A percentile compares a stretch with the other conserved stretches of the same genome.
Evolutionary conservation across 2,797 vertebrate species (phyloP).

Genomic region (Melanotaenia maccullochi): DNA sequence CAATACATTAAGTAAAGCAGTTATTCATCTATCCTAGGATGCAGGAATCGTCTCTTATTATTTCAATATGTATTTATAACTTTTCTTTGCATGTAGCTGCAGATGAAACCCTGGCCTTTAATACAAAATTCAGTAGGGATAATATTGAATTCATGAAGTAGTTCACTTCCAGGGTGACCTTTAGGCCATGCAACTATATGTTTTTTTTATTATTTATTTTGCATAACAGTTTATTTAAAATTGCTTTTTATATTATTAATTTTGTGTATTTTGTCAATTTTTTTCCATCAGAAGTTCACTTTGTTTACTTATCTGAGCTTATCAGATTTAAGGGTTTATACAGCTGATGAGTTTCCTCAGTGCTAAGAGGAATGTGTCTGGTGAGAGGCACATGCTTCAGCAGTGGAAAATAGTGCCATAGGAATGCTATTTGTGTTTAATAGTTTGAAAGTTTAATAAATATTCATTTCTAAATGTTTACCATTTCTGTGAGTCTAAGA

Average conservation of each 20-base stretch:
- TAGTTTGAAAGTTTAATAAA: constrained; percentile 69
- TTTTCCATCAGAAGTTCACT: neutral
- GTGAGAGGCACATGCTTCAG: constrained; percentile 42
- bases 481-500: constrained; percentile 39
- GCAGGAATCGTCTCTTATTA: constrained; percentile 66
- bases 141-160: constrained; percentile 42
- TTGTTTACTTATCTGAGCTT: constrained; percentile 11
- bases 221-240: constrained; percentile 24
- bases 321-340: constrained; percentile 31
- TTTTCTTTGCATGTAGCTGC: constrained; percentile 64
- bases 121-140: constrained; percentile 43
- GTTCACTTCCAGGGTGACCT: constrained; percentile 34
- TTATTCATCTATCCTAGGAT: constrained; percentile 52
- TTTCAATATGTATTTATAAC: constrained; percentile 71
- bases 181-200: constrained; percentile 12
- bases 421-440: constrained; percentile 70
- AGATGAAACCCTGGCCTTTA: constrained; percentile 58
- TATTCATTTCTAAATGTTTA: constrained; percentile 69
- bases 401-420: constrained; percentile 49
- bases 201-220: constrained; percentile 7
- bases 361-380: constrained; percentile 48
- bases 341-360: constrained; percentile 21
- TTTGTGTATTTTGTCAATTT: neutral
- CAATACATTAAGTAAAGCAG: constrained; percentile 67
- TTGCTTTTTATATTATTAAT: constrained; percentile 6